A percentile compares a stretch with the other conserved stretches of the same genome.
Conservation (phyloP, 2,797 vertebrate species). For the Lagodon rhomboides region DNA sequence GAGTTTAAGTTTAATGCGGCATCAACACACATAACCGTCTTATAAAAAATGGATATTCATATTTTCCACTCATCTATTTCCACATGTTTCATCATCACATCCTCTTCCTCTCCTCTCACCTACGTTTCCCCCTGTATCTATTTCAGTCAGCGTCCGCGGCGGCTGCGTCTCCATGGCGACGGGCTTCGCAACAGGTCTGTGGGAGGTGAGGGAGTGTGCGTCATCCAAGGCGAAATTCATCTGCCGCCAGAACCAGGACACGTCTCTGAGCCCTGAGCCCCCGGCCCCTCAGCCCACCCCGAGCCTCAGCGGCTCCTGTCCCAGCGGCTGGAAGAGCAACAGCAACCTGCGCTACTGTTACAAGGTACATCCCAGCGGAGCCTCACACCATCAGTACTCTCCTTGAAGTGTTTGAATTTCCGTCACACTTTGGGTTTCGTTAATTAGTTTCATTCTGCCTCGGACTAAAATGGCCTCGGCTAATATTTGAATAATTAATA, state of each 20-base stretch:
- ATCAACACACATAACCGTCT: background rate
- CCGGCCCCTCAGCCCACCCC: constrained; percentile 90
- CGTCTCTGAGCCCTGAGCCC: constrained; percentile 87
- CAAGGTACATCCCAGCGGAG: constrained; percentile 84
- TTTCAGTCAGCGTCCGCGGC: constrained; percentile 74
- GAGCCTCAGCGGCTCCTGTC: constrained; percentile 90
- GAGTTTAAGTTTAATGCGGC: background rate
- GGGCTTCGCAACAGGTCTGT: constrained; percentile 91
- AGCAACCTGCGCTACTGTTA: constrained; percentile 92
- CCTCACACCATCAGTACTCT: background rate
- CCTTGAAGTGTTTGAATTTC: background rate
- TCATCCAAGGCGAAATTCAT: constrained; percentile 93
- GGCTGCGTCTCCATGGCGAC: constrained; percentile 95
- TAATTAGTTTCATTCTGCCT: background rate
- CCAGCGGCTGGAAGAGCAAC: constrained; percentile 90
- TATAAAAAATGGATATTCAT: background rate
- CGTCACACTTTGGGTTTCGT: background rate
- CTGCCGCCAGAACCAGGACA: constrained; percentile 92
- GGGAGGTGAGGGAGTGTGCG: constrained; percentile 95
- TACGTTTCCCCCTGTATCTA: constrained; percentile 70
- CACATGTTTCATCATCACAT: constrained; percentile 42
- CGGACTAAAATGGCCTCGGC: background rate
- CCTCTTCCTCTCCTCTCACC: constrained; percentile 26
- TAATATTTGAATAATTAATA: constrained; percentile 4
- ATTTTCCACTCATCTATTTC: constrained; percentile 38